Conservation (phyloP, 2,797 vertebrate genomes). For the Cyprinella venusta region DNA sequence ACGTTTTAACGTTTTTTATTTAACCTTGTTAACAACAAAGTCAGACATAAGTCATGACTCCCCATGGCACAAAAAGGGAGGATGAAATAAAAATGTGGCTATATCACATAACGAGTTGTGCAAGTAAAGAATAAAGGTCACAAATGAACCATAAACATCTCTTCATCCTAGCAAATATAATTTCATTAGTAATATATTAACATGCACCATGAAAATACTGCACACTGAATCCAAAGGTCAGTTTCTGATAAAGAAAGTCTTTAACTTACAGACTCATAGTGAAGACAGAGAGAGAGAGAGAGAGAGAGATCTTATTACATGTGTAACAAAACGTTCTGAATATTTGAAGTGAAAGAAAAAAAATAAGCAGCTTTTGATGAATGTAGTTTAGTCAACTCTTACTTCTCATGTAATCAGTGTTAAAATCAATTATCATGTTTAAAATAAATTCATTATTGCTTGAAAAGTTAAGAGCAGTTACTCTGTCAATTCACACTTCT, state of each 20-base stretch:
- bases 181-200: background rate
- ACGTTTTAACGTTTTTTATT: fast-evolving
- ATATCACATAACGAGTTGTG: background rate
- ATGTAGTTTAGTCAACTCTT: background rate
- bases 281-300: background rate
- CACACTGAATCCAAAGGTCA: background rate
- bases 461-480: background rate
- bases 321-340: background rate
- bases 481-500: background rate
- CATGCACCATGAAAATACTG: background rate
- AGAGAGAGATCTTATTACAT: background rate
- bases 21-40: background rate
- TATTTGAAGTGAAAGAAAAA: background rate
- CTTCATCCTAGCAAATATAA: background rate
- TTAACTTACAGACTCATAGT: background rate
- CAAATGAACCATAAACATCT: background rate
- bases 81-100: background rate
- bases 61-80: background rate
- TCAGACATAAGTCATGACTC: background rate
- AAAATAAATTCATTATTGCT: background rate
- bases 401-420: background rate
- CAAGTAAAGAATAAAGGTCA: conserved; percentile 2
- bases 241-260: background rate
- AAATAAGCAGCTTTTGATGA: background rate
- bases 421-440: background rate